Percentiles rank a stretch among this genome's conserved stretches.
Evolutionary conservation across 2,888 invertebrate species (phyloP).

Genomic region (Oxyteleia sp.): DNA sequence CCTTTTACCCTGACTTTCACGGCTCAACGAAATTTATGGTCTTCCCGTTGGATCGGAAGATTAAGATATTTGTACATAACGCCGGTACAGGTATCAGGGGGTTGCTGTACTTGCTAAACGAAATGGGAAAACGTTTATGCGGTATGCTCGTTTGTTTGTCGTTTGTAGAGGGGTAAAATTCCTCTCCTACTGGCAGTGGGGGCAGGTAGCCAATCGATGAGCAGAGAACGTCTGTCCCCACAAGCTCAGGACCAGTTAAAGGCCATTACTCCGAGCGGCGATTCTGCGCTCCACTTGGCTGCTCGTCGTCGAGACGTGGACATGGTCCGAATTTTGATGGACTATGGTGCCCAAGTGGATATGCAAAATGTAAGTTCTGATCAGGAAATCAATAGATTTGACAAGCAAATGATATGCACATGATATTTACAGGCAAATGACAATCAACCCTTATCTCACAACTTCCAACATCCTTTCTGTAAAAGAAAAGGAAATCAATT

Average conservation of each 20-base stretch:
- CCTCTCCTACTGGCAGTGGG: slow-evolving; percentile 97
- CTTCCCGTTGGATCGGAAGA: slow-evolving; percentile 30
- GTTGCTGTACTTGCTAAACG: neutral
- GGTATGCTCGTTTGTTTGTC: neutral
- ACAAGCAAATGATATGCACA: too few species aligned
- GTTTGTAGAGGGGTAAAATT: slow-evolving; percentile 95
- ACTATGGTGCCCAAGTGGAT: too few species aligned
- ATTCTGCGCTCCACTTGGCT: too few species aligned
- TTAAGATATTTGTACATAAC: slow-evolving; percentile 39
- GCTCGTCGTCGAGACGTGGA: too few species aligned
- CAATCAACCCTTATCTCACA: too few species aligned
- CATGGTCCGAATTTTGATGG: too few species aligned
- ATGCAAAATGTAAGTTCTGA: too few species aligned
- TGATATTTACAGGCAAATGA: too few species aligned
- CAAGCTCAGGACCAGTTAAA: slow-evolving; percentile 95
- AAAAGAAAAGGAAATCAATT: too few species aligned
- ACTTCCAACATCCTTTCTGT: too few species aligned
- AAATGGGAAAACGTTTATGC: neutral
- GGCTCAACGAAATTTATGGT: slow-evolving; percentile 37
- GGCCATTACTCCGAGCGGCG: slow-evolving; percentile 93
- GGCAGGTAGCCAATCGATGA: slow-evolving; percentile 98
- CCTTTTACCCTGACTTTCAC: slow-evolving; percentile 40
- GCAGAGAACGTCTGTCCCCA: slow-evolving; percentile 95
- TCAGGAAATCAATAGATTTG: too few species aligned
- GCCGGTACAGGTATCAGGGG: slow-evolving; percentile 12